Base-by-base conservation (phyloP, 2,888 invertebrate genomes). In the Theretra japonica region DNA sequence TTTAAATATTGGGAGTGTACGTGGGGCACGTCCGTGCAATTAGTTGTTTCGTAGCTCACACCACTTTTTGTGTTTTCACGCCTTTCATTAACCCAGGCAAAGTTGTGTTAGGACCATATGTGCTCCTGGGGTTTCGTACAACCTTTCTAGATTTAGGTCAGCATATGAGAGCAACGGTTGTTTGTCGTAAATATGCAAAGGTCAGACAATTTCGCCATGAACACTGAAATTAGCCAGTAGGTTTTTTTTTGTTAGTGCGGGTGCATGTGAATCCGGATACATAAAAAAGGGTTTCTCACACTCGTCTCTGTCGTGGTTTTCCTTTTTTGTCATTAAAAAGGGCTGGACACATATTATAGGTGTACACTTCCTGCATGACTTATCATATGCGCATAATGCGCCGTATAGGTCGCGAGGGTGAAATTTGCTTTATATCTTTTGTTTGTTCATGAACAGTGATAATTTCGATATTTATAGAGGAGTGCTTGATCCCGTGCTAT, bases 241-340 rank as follows among this genome's bases (percentile, higher is more conserved):
- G 76, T 77, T 81, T 90, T 90, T n/a, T 28, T 86, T 89, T 86
- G 86, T 85, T 75, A 84, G 78, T 73, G 78, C 79, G 82, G 82
- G 82, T 90, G 87, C 89, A 87, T 86, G 86, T 88, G 86, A 85
- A 86, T 87, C 82, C 83, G 85, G 82, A 76, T 80, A 72, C 73
- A 72, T 75, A 70, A 88, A 90, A 89, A 90, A 92, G 89, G 83
- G 76, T 79, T 90, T 92, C 92, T 89, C 91, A 91, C 91, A 90
- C 83, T 89, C 79, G 75, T 77, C 82, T 80, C 84, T 83, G 84
- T 82, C 83, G 82, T 82, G 82, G 79, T 77, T 81, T 84, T 82
- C 15, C 41, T 82, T 83, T 83, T 86, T 83, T 79, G 77, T 75
- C 65, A 74, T 75, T 81, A 82, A 77, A 80, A 73, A 75, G 73